These are phyloP conservation scores for Clepsis dumicolana DNA, from an alignment of 2,888 invertebrate genomes.

Conservation along the genomic window DNA sequence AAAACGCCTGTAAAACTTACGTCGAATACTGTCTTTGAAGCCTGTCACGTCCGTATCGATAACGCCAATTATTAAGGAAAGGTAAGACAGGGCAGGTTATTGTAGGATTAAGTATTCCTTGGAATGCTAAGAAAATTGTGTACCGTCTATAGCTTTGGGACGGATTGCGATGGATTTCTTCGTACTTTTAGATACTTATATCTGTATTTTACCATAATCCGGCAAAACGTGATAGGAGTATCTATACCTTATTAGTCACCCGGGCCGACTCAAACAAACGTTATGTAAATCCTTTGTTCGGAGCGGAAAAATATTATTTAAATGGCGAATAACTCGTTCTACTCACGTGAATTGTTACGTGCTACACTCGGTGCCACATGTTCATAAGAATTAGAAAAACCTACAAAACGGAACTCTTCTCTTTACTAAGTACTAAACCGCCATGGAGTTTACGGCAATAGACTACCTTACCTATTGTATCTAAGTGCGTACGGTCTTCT, in stretches of 20 bases:
- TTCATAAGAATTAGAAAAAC: too few relatives aligned
- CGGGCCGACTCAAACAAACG: not conserved
- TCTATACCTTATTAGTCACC: not conserved
- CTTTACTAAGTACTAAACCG: too few relatives aligned
- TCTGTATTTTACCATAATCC: not conserved
- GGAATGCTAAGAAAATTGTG: slow-evolving; percentile 2
- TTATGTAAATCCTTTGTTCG: not conserved
- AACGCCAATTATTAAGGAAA: not conserved
- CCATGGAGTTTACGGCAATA: too few relatives aligned
- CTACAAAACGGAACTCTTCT: too few relatives aligned
- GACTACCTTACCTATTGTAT: too few relatives aligned
- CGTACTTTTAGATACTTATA: not conserved
- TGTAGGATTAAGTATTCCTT: not conserved
- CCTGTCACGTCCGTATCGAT: not conserved
- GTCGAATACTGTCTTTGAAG: not conserved
- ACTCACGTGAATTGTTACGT: not conserved
- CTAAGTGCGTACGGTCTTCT: too few relatives aligned
- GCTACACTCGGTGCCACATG: too few relatives aligned
- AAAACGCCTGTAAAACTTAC: not conserved
- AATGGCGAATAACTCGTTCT: not conserved
- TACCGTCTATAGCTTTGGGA: not conserved
- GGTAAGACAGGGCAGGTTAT: not conserved
- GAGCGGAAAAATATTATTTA: not conserved
- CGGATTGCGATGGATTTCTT: not conserved
- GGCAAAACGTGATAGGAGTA: not conserved